Evolutionary conservation across 2,797 vertebrate genomes (phyloP).

Genomic region (Danionella dracula): DNA sequence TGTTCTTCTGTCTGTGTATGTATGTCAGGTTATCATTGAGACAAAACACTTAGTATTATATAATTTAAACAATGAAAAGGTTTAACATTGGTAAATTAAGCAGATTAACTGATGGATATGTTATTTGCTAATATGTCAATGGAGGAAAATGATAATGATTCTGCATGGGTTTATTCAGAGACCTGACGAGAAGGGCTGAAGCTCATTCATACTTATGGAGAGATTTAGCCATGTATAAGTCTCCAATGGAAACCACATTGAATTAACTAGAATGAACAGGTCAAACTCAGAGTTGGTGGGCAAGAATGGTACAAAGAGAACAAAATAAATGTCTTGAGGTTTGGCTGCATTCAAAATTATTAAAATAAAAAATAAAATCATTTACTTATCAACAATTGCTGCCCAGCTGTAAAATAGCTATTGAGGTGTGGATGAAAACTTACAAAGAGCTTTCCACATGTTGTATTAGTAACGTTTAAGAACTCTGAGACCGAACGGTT

Average conservation of each 20-base stretch:
- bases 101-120: slow-evolving; percentile 13
- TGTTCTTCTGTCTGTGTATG: no score
- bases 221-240: slow-evolving; percentile 10
- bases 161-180: slow-evolving; percentile 8
- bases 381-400: neutral
- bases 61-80: no score
- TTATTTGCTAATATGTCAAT: neutral
- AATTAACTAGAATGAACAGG: neutral
- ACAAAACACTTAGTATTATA: no score
- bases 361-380: slow-evolving; percentile 1
- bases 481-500: neutral
- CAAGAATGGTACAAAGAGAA: neutral
- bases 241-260: slow-evolving; percentile 15
- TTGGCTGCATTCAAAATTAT: neutral
- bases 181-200: neutral
- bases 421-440: neutral
- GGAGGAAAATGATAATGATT: neutral
- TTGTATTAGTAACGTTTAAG: neutral
- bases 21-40: no score
- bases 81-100: no score
- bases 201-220: slow-evolving; percentile 8
- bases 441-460: neutral
- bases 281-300: neutral
- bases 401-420: neutral
- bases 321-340: neutral